These are phyloP conservation scores for Acropternis orthonyx DNA, from an alignment of 2,797 vertebrate species.

Conservation along the genomic window DNA sequence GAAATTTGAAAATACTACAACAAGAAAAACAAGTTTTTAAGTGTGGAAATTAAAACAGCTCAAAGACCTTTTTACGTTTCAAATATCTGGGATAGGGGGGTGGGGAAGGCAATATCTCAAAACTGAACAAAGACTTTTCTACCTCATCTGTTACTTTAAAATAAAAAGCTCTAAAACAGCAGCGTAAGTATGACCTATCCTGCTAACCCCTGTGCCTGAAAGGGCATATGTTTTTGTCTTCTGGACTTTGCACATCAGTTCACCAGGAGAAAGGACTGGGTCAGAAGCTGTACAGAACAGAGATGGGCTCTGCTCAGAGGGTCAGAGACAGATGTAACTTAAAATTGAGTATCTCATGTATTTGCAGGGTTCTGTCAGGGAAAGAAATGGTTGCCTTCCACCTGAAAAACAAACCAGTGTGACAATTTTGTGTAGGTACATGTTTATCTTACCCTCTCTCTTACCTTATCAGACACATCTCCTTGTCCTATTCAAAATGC, in stretches of 20 bases:
- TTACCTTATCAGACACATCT: slow-evolving; percentile 64
- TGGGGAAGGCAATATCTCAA: not conserved
- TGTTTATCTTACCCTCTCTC: slow-evolving; percentile 5
- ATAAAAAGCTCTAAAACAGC: not conserved
- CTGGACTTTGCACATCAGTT: not conserved
- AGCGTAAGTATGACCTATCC: not conserved
- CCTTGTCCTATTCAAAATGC: slow-evolving; percentile 46
- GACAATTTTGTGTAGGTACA: not conserved
- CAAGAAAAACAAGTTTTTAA: not conserved
- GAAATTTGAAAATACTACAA: not conserved
- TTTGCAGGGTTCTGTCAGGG: not conserved
- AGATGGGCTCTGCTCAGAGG: not conserved
- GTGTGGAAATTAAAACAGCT: not conserved
- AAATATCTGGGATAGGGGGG: not conserved
- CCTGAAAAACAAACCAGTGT: not conserved
- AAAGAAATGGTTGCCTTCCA: not conserved
- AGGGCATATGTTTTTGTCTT: not conserved
- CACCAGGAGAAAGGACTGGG: not conserved
- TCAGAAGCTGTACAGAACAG: not conserved
- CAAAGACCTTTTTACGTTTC: not conserved
- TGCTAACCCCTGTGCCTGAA: not conserved
- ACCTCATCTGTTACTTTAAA: not conserved
- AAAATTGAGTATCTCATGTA: not conserved
- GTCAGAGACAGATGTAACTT: not conserved
- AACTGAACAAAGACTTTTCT: not conserved